Base-by-base conservation (phyloP, 2,113 vertebrate genomes). In the Arvicanthis niloticus region DNA sequence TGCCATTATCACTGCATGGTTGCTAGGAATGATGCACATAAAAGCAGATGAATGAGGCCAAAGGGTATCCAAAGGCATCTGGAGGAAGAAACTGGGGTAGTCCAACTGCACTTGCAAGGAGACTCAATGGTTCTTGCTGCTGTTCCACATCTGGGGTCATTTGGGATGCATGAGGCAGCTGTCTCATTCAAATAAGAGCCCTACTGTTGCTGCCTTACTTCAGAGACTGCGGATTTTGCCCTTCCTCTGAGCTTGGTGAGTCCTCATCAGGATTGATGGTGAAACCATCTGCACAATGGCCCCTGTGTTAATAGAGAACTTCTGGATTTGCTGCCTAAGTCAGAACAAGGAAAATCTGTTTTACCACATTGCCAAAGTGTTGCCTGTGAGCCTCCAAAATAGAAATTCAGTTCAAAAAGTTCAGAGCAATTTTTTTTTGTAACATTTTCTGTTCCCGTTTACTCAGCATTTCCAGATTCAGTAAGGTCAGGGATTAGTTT, bases 161-260 rank as follows among this genome's bases (percentile, higher is more conserved):
- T 31, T 58, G 67, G 58, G 48, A 22, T 56, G 37, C 42, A 40
- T 37, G 51, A 70, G 58, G 2, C 45, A 76, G 11, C 9, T 84
- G 26, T 89, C 48, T 85, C 75, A 31, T 40, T 85, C 88, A 77
- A 96, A 87, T 78, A 82, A 76, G 29, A 94, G 88, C 91, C 11
- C 45, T 34, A 48, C 24, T 91, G 34, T 91, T 19, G 21, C 24
- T 51, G 26, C 58, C 73, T 91, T 24, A 78, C 40, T 90, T 45
- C 34, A 84, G 24, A 51, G 88, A 84, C 76, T 31, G 24, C 91
- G 16, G 24, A 37, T 91, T 56, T 86, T n/a, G 26, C 26, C 9
- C 26, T 51, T 37, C 70, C 16, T 70, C 70, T 24, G 9, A 40
- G 13, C 60, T 53, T 70, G 56, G 56, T 90, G 65, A 62, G 75